Conservation (phyloP, 2,797 vertebrate genomes). For the Saxicola maurus region DNA sequence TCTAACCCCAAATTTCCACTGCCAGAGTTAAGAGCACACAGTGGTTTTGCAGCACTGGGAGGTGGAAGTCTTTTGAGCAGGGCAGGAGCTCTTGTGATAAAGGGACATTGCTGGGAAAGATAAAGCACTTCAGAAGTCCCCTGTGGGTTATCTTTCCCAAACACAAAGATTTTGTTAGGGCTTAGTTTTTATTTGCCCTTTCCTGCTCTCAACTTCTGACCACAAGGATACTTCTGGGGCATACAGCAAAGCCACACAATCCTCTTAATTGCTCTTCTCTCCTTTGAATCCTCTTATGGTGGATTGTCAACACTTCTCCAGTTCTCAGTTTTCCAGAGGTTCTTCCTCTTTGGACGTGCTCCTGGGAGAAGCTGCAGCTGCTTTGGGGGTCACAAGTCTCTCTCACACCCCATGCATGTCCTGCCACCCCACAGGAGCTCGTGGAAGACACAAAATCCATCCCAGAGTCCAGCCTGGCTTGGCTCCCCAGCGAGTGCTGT, state of each 20-base stretch:
- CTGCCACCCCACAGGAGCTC: background rate
- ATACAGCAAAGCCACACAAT: background rate
- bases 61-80: background rate
- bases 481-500: background rate
- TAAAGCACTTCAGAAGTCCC: background rate
- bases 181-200: constrained; percentile 36
- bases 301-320: background rate
- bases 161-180: background rate
- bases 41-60: constrained; percentile 29
- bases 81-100: background rate
- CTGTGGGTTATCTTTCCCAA: constrained; percentile 38
- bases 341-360: background rate
- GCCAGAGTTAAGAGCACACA: constrained; percentile 6
- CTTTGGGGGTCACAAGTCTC: background rate
- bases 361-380: background rate
- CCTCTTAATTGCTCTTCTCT: background rate
- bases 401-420: background rate
- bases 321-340: background rate
- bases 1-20: background rate
- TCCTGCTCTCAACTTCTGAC: background rate
- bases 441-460: background rate
- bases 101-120: background rate
- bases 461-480: background rate
- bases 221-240: fast-evolving
- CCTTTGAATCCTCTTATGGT: fast-evolving